Evolutionary conservation across 2,888 invertebrate species (phyloP).

Genomic region (Synanthedon myopaeformis): DNA sequence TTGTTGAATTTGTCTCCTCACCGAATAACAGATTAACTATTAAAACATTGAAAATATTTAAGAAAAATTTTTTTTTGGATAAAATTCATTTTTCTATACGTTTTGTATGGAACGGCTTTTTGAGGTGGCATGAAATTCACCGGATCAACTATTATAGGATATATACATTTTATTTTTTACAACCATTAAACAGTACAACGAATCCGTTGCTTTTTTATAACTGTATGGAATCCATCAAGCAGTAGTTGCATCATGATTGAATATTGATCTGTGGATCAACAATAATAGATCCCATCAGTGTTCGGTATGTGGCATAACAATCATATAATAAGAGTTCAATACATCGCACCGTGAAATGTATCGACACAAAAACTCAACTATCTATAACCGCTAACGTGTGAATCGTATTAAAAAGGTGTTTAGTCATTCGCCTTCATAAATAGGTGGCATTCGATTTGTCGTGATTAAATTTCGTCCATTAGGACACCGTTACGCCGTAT

Average conservation of each 20-base stretch:
- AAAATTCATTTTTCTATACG: no score
- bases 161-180: background rate
- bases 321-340: constrained; percentile 68
- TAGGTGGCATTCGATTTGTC: constrained; percentile 68
- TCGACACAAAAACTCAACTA: constrained; percentile 67
- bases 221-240: constrained; percentile 36
- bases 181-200: constrained; percentile 21
- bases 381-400: constrained; percentile 69
- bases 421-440: constrained; percentile 68
- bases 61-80: no score
- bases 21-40: no score
- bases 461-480: constrained; percentile 69
- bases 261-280: constrained; percentile 68
- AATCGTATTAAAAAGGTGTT: constrained; percentile 70
- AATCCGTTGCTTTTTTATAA: constrained; percentile 36
- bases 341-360: constrained; percentile 68
- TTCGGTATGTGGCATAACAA: constrained; percentile 65
- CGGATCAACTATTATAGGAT: no score
- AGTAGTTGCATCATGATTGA: constrained; percentile 59
- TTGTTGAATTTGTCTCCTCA: no score
- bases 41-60: no score
- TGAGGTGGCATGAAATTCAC: no score
- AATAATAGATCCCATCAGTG: constrained; percentile 67
- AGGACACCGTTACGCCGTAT: constrained; percentile 59
- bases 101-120: no score